Conservation (phyloP, 2,113 vertebrate species). For the Crypturellus undulatus region DNA sequence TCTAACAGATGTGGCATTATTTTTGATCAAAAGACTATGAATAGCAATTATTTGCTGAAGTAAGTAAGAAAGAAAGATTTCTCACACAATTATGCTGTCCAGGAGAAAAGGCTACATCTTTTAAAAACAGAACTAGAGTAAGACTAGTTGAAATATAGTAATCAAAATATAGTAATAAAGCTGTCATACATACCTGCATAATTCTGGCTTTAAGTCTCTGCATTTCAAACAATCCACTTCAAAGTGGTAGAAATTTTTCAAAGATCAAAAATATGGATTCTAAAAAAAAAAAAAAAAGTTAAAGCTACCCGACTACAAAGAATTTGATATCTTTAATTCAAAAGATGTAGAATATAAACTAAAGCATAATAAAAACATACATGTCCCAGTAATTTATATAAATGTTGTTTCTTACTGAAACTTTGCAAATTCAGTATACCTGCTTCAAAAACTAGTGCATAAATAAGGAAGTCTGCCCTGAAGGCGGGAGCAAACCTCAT, state of each 20-base stretch:
- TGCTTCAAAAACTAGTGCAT: background rate
- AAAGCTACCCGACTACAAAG: background rate
- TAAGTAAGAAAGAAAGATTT: background rate
- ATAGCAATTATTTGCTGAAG: background rate
- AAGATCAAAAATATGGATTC: constrained; percentile 36
- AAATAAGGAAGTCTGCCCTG: background rate
- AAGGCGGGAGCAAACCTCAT: background rate
- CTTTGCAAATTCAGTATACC: background rate
- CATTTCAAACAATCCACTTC: constrained; percentile 34
- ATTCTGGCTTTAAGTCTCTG: background rate
- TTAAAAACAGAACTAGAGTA: background rate
- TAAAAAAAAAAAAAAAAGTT: background rate
- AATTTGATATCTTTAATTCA: background rate
- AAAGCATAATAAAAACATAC: background rate
- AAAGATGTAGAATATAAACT: background rate
- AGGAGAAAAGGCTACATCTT: background rate
- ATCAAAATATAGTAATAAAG: background rate
- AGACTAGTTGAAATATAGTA: background rate
- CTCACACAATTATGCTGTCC: background rate
- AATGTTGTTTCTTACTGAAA: background rate
- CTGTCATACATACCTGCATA: background rate
- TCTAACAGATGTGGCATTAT: background rate
- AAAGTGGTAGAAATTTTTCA: background rate
- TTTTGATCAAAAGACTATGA: background rate
- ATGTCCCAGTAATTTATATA: background rate